Base-by-base conservation (phyloP, 2,888 invertebrate genomes). In the Ornithoptera priamus region DNA sequence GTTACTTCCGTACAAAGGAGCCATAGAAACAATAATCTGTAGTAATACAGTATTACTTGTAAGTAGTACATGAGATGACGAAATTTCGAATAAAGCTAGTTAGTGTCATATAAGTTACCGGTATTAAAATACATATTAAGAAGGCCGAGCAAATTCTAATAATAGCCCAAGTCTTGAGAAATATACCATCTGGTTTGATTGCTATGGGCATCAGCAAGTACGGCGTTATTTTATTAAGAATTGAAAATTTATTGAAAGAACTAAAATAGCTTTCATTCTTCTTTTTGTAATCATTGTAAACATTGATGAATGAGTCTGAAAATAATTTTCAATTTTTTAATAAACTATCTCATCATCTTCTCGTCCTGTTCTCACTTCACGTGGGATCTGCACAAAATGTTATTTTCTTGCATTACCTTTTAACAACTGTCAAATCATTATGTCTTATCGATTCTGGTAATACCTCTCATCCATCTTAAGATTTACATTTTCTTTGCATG, bases 281-380 rank as follows among this genome's bases (percentile, higher is more conserved):
- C 62, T 75, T 81, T 65, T 78, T 81, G 69, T 92, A 92, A 71
- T 88, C 82, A 1, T 72, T 72, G 66, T 76, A 74, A 1, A 92
- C 81, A 69, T 90, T 83, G 69, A 92, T 89, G 68, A 92, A 90
- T 0, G 92, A 92, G 80, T 88, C 92, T 92, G 81, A 59, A 67
- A 63, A 24, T 58, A 24, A 8, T 50, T 50, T 15, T 1, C 0
- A 15, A 7, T 15, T 15, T 10, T 10, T 46, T 46, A 15, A 46
- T 15, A 46, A 15, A 10, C 10, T 46, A 46, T 6, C 46, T 46
- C 10, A 3, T 15, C 46, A 2, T 46, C 46, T 8, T 4, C 30
- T 5, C 3, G 30, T 30, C 30, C 30, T 30, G 30, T 3, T 30
- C 30, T 30, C 3, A 30, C 30, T 30, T 30, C 30, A 30, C 5